Evolutionary conservation across 2,113 vertebrate genomes (phyloP), one percentile per base, ranked within the genome.

Genomic region (Toxostoma redivivum): DNA sequence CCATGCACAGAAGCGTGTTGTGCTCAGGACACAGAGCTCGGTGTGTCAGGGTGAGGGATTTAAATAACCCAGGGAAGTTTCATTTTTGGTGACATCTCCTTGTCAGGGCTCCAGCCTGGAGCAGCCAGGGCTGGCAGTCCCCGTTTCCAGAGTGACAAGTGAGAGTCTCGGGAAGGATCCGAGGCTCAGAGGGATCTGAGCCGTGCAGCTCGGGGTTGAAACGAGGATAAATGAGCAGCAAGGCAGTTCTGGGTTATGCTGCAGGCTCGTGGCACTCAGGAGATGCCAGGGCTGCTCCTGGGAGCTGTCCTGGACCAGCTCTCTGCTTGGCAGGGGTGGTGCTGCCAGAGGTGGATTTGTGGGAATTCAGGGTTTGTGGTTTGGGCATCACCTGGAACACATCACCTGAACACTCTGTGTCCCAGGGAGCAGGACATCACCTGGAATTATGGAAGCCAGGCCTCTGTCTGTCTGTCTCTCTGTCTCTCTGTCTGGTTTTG

Each of bases 1-100:
- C 9, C 30, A 1, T 2, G 40, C 5, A 1, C 4, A 60, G 48
- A 19, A 47, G 22, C 1, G 2, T 3, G 0, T 8, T 28, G 60
- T 51, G 77, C 31, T 25, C 23, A 2, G 70, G 67, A 4, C 0
- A 1, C 1, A 71, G 30, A 23, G 74, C 37, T 33, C 4, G 3
- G 0, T 28, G 19, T 48, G 60, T 1, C 77, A 20, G 42, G 18
- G 57, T 12, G 17, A 5, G 35, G 21, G 38, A 8, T n/a, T 24
- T 15, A 7, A 61, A 20, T 21, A 24, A 56, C 19, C 30, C 50
- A 3, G 50, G 38, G 24, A 65, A 48, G 66, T 54, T 83, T 15
- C 2, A 0, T 28, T 37, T 62, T 33, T 2, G 50, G 23, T 4
- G 81, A n/a, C 30, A 27, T 15, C 60, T 81, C 60, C 42, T 22